Evolutionary conservation across 2,888 invertebrate genomes (phyloP).

Genomic region (Malthinus seriepunctatus): DNA sequence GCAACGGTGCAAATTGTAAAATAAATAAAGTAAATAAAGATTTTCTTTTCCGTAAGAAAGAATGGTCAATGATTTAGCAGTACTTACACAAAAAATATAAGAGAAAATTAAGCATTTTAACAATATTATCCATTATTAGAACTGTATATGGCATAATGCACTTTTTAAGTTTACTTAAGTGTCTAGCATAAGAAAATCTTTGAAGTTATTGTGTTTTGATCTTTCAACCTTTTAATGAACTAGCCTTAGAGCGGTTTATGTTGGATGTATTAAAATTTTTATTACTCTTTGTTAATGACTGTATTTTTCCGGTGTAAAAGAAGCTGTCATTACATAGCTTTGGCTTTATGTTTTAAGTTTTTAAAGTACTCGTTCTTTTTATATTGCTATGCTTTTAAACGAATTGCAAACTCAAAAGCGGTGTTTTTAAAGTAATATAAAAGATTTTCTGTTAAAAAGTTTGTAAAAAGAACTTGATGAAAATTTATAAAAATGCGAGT

Average conservation of each 20-base stretch:
- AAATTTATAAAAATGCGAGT: too few relatives aligned
- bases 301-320: constrained; percentile 12
- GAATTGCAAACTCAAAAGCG: constrained; percentile 2
- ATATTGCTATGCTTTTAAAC: constrained; percentile 5
- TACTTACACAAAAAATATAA: too few relatives aligned
- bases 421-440: not conserved
- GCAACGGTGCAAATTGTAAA: too few relatives aligned
- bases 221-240: constrained; percentile 17
- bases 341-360: constrained; percentile 7
- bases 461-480: too few relatives aligned
- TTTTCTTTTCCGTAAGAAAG: too few relatives aligned
- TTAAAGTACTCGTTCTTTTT: constrained; percentile 6
- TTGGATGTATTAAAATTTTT: constrained; percentile 16
- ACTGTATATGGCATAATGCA: constrained; percentile 3
- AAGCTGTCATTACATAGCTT: constrained; percentile 7
- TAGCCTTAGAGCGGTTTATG: constrained; percentile 12
- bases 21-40: too few relatives aligned
- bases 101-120: too few relatives aligned
- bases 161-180: not conserved
- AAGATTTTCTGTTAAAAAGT: too few relatives aligned
- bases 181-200: constrained; percentile 2
- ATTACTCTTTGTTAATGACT: constrained; percentile 15
- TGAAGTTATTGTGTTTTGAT: constrained; percentile 15
- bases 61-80: too few relatives aligned
- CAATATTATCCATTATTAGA: not conserved